These are phyloP conservation scores for Dryobota labecula DNA, from an alignment of 2,888 invertebrate genomes.

Conservation along the genomic window DNA sequence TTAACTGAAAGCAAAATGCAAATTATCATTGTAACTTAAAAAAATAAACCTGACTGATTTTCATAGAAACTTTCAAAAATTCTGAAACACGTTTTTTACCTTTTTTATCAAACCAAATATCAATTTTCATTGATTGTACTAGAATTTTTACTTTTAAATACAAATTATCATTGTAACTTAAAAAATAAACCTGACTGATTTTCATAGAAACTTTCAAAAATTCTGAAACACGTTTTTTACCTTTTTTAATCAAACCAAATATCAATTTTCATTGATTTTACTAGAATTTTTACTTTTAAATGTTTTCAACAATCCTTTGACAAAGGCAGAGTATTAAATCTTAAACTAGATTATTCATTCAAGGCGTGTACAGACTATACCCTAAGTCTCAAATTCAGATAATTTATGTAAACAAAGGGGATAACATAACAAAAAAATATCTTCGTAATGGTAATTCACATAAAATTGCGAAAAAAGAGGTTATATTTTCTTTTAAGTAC, in stretches of 20 bases:
- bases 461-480: no score
- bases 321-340: conserved; percentile 1
- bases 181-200: not conserved
- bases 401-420: no score
- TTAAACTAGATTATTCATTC: conserved; percentile 32
- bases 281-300: not conserved
- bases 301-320: not conserved
- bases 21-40: not conserved
- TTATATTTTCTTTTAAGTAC: no score
- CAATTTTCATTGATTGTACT: not conserved
- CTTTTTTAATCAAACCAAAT: not conserved
- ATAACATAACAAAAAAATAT: no score
- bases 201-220: not conserved
- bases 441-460: no score
- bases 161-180: not conserved
- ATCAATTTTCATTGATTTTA: not conserved
- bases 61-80: not conserved
- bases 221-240: not conserved
- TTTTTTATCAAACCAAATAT: not conserved
- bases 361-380: conserved; percentile 4
- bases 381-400: no score
- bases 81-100: not conserved
- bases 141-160: not conserved
- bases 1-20: not conserved
- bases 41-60: not conserved